Evolutionary conservation across 2,113 vertebrate genomes (phyloP).

Genomic region (Mellivora capensis): DNA sequence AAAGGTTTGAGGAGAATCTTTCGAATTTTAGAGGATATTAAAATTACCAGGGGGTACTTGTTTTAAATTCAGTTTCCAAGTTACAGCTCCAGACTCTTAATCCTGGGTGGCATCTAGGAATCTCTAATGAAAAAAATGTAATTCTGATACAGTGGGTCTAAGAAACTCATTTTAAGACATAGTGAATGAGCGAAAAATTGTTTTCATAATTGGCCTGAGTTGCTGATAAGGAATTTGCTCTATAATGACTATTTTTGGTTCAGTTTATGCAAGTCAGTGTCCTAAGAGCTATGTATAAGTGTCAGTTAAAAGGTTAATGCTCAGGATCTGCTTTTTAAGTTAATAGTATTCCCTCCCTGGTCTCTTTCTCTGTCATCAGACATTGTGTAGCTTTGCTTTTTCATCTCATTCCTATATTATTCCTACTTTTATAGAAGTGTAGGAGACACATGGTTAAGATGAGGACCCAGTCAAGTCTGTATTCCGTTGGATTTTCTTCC

Average conservation of each 20-base stretch:
- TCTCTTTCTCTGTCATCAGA: not conserved
- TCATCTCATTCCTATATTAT: not conserved
- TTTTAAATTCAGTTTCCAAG: not conserved
- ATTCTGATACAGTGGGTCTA: not conserved
- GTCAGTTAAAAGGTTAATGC: not conserved
- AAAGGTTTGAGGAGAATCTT: not conserved
- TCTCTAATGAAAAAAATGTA: not conserved
- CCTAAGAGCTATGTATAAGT: not conserved
- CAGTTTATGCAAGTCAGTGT: not conserved
- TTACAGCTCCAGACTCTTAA: not conserved
- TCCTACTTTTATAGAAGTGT: not conserved
- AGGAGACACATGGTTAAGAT: not conserved
- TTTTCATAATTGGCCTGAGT: not conserved
- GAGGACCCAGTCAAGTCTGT: not conserved
- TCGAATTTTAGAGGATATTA: not conserved
- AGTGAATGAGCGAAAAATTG: not conserved
- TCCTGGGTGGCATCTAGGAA: not conserved
- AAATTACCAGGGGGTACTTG: not conserved
- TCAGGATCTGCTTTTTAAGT: not conserved
- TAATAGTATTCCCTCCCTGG: not conserved
- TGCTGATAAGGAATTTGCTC: not conserved
- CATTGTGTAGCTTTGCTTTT: not conserved
- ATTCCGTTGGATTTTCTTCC: not conserved
- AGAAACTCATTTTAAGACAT: not conserved
- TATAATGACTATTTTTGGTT: not conserved